These are phyloP conservation scores for Nomada fabriciana DNA, from an alignment of 2,888 invertebrate species.

Conservation along the genomic window DNA sequence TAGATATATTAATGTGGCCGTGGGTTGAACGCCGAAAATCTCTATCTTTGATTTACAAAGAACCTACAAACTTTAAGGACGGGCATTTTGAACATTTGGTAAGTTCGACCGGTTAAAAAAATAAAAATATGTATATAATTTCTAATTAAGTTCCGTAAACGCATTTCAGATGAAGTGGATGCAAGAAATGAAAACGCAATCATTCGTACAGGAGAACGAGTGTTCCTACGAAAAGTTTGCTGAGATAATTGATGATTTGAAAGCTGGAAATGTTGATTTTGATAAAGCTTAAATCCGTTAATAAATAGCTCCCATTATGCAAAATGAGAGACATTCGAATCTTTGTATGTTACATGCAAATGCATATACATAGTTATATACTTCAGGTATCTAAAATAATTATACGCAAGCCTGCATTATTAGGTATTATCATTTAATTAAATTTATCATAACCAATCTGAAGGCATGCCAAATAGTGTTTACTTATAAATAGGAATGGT, in stretches of 20 bases:
- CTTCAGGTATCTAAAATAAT: slow-evolving; percentile 22
- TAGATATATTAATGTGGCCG: slow-evolving; percentile 84
- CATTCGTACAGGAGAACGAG: slow-evolving; percentile 72
- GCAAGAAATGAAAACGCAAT: slow-evolving; percentile 77
- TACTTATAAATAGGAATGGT: slow-evolving; percentile 23
- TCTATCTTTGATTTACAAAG: slow-evolving; percentile 73
- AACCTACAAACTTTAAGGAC: slow-evolving; percentile 71
- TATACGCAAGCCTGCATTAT: slow-evolving; percentile 16
- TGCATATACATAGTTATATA: background rate
- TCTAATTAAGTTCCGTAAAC: background rate
- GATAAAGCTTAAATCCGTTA: slow-evolving; percentile 66
- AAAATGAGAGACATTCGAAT: slow-evolving; percentile 24
- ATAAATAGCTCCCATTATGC: slow-evolving; percentile 6
- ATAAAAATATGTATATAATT: background rate
- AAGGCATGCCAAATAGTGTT: slow-evolving; percentile 22
- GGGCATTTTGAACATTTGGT: slow-evolving; percentile 75
- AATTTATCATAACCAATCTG: slow-evolving; percentile 9
- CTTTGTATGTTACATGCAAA: slow-evolving; percentile 3
- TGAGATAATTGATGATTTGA: slow-evolving; percentile 66
- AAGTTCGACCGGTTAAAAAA: slow-evolving; percentile 47
- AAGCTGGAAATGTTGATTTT: slow-evolving; percentile 67
- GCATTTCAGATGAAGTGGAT: slow-evolving; percentile 81
- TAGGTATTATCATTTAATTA: slow-evolving; percentile 17
- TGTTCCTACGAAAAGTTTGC: slow-evolving; percentile 72
- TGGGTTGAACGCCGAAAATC: slow-evolving; percentile 82